Evolutionary conservation across 2,113 vertebrate genomes (phyloP), one percentile per base, ranked within the genome.

Genomic region (Neomonachus schauinslandi): DNA sequence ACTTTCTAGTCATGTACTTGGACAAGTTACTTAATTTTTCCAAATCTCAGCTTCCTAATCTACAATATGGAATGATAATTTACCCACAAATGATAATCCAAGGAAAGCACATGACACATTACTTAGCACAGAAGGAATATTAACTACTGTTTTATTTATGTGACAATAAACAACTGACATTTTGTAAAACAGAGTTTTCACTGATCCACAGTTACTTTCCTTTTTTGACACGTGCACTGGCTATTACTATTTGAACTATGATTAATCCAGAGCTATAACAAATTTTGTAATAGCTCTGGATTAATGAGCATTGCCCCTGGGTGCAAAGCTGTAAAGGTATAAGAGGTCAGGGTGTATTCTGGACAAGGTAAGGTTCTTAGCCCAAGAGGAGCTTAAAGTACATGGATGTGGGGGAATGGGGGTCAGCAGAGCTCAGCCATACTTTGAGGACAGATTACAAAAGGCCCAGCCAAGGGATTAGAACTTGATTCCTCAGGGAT

Each of bases 11-110:
- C 77, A 84, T 61, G 39, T 80, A 77, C 76, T 59, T 89, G 26
- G 31, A 5, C 69, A 86, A 83, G 84, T 74, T 46, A 49, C 53
- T 55, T 87, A 46, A 92, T 71, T 65, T 96, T 96, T 92, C 79
- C 36, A 42, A 91, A 76, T 85, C n/a, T 71, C 79, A 10, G 39
- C 51, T 93, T 93, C 89, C 69, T 97, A 51, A 63, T 33, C 89
- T 96, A 21, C 36, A 79, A 84, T 14, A 59, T 18, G 51, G 57
- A 61, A 65, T 63, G 65, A 65, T 26, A 90, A 79, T 55, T 46
- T 46, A 85, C 4, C 42, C 67, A 24, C 83, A 80, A 28, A 53
- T 55, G 31, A 81, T 31, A 74, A 84, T 8, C 46, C 65, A 76
- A 85, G 5, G 3, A 85, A 63, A 95, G 33, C 21, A 16, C 15